A percentile compares a stretch with the other conserved stretches of the same genome.
These are phyloP conservation scores for Callospermophilus lateralis DNA, from an alignment of 2,113 vertebrate species.

Conservation along the genomic window DNA sequence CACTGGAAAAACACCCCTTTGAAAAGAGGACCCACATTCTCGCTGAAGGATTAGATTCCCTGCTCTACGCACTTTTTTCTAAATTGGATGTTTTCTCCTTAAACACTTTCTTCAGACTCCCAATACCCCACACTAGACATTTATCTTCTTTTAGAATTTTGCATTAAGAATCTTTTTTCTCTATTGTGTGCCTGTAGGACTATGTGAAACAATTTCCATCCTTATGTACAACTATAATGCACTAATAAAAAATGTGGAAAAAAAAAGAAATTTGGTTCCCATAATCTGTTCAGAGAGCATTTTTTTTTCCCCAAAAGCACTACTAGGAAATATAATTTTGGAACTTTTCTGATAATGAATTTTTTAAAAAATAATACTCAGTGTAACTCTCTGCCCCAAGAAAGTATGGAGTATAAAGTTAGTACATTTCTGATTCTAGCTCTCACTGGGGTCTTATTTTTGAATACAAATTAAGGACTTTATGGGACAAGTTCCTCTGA, in stretches of 20 bases:
- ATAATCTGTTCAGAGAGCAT: slow-evolving; percentile 20
- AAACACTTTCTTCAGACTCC: neutral
- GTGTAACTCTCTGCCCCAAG: neutral
- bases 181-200: no score
- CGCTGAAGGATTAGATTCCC: neutral
- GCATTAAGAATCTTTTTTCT: neutral
- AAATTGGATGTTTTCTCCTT: neutral
- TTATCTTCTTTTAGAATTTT: neutral
- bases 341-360: neutral
- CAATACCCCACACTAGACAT: neutral
- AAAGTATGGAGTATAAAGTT: neutral
- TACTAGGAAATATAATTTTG: neutral
- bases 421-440: neutral
- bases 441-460: neutral
- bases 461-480: neutral
- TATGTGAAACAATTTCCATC: no score
- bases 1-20: neutral
- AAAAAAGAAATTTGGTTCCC: neutral
- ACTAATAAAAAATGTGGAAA: no score
- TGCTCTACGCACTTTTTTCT: neutral
- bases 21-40: neutral
- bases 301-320: neutral
- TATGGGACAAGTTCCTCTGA: neutral
- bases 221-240: no score
- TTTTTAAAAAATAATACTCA: neutral